Conservation (phyloP, 2,888 invertebrate species). For the Ditula angustiorana region DNA sequence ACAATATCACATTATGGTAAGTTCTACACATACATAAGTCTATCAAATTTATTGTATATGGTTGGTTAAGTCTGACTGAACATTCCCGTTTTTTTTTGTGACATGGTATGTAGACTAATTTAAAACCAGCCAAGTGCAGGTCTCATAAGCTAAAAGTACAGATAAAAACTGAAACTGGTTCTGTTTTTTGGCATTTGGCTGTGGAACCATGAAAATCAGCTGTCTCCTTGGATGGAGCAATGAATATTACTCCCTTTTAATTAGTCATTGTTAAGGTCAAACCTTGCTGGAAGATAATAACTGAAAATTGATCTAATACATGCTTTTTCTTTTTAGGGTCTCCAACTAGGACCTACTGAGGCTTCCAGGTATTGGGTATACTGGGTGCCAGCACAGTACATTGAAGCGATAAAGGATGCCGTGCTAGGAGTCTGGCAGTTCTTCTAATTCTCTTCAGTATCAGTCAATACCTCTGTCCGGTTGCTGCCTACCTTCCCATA, state of each 20-base stretch:
- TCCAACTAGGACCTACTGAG: slow-evolving; percentile 96
- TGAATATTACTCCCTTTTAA: background rate
- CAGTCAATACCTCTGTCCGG: slow-evolving; percentile 52
- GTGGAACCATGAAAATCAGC: background rate
- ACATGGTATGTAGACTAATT: too few relatives aligned
- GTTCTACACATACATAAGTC: slow-evolving; percentile 49
- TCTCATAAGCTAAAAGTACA: too few relatives aligned
- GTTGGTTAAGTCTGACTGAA: too few relatives aligned
- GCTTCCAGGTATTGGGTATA: slow-evolving; percentile 97
- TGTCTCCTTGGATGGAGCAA: background rate
- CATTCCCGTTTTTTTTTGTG: too few relatives aligned
- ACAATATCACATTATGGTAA: slow-evolving; percentile 96
- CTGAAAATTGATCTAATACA: background rate
- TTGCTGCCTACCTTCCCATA: slow-evolving; percentile 63
- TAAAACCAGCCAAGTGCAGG: too few relatives aligned
- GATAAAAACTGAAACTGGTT: too few relatives aligned
- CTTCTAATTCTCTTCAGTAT: slow-evolving; percentile 78
- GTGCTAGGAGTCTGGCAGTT: slow-evolving; percentile 95
- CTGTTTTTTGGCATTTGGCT: too few relatives aligned
- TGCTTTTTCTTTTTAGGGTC: slow-evolving; percentile 84
- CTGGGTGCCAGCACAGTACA: slow-evolving; percentile 97
- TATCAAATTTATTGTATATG: too few relatives aligned
- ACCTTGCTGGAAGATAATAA: background rate
- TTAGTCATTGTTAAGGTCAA: background rate
- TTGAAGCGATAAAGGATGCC: slow-evolving; percentile 96